Percentiles rank a stretch among this genome's conserved stretches.
These are phyloP conservation scores for Psammodynastes pulverulentus DNA, from an alignment of 2,113 vertebrate species.

Conservation along the genomic window DNA sequence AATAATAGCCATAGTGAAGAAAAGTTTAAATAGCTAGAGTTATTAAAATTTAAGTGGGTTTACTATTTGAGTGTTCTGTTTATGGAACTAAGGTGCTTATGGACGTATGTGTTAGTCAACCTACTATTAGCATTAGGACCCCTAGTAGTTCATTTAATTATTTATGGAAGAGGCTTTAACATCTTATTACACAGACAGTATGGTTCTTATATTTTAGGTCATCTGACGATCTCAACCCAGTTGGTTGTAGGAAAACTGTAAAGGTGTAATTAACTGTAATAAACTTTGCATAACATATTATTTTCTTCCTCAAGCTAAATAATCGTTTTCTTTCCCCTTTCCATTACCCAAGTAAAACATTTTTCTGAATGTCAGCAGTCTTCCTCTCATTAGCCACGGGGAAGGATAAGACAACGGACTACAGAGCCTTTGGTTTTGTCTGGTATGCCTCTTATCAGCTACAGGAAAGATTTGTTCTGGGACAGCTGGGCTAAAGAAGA, in stretches of 20 bases:
- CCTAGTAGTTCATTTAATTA: background rate
- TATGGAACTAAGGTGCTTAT: background rate
- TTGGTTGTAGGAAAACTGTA: background rate
- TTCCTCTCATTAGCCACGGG: background rate
- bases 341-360: background rate
- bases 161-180: background rate
- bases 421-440: background rate
- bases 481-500: background rate
- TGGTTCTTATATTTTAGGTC: background rate
- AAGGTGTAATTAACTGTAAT: background rate
- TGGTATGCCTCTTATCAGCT: background rate
- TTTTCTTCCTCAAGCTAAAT: slow-evolving; percentile 23
- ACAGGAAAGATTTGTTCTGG: background rate
- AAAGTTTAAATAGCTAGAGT: background rate
- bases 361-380: background rate
- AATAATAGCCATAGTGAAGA: background rate
- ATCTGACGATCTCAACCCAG: background rate
- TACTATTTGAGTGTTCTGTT: background rate
- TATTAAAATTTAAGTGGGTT: background rate
- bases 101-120: background rate
- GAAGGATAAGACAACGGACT: background rate
- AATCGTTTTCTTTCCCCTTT: slow-evolving; percentile 30
- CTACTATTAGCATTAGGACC: background rate
- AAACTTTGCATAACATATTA: slow-evolving; percentile 15
- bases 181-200: background rate